These are phyloP conservation scores for Xiphias gladius DNA, from an alignment of 2,113 vertebrate species.

Conservation along the genomic window DNA sequence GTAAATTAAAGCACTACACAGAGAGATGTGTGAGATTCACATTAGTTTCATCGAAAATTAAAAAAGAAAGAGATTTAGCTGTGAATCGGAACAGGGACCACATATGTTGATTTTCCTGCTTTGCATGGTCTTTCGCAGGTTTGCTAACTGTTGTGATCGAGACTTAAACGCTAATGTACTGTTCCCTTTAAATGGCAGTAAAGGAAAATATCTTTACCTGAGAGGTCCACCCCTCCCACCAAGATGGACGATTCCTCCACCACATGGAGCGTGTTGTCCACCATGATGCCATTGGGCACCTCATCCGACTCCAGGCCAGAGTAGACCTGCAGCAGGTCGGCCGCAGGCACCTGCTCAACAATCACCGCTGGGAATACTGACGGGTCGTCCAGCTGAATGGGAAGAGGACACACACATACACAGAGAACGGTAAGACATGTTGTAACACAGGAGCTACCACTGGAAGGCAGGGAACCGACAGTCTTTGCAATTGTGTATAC, in stretches of 20 bases:
- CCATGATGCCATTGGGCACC: conserved; percentile 87
- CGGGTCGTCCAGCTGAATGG: conserved; percentile 88
- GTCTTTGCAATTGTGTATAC: conserved; percentile 20
- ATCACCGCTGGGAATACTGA: conserved; percentile 91
- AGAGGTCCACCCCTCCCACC: conserved; percentile 85
- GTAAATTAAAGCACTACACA: background rate
- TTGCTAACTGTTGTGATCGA: background rate
- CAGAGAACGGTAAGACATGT: conserved; percentile 26
- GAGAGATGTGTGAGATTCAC: background rate
- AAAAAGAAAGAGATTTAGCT: background rate
- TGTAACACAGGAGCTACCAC: conserved; percentile 8
- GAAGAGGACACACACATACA: conserved; percentile 30
- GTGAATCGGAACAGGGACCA: background rate
- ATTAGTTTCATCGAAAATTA: background rate
- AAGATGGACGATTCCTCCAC: conserved; percentile 87
- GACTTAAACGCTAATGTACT: background rate
- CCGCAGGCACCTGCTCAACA: conserved; percentile 89
- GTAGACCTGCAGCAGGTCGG: conserved; percentile 91
- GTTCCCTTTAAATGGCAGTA: background rate
- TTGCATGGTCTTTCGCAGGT: too few species aligned
- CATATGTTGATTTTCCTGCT: background rate
- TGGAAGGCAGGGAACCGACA: background rate
- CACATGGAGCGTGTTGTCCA: conserved; percentile 86
- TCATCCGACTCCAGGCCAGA: conserved; percentile 90
- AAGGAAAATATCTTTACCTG: conserved; percentile 79